Evolutionary conservation across 2,888 invertebrate species (phyloP), one percentile per base, ranked within the genome.

Genomic region (Rhamphomyia laevipes): DNA sequence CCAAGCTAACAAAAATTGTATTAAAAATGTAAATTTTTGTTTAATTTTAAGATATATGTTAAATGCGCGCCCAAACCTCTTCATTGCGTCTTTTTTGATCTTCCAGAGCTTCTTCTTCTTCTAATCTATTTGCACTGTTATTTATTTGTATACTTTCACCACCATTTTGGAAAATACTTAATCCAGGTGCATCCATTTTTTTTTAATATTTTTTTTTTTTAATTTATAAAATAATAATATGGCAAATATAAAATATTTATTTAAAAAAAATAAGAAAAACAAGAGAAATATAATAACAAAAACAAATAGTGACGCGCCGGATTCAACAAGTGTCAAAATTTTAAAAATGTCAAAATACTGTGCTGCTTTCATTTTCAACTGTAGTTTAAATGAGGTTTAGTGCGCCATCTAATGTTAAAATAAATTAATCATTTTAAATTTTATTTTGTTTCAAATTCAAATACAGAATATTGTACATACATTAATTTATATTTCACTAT

Each of bases 91-190:
- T 73, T 59, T 77, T 77, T 62, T 79, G 76, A 62, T 85, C 84
- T 65, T 82, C 81, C 2, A 79, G 58, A 53, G 79, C 81, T 59
- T 84, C 84, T 56, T 84, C 82, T 57, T 82, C 81, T 53, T 81
- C 80, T 48, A 80, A 74, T 47, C 77, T 73, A 62, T 81, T 80
- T 43, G 76, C 72, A 58, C 77, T 78, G 51, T 76, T 76, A 63
- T 82, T 79, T 56, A 84, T 71, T 56, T 80, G 78, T 55, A 84
- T 77, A 58, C 77, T 77, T 30, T 77, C 77, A 30, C 76, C 76
- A 52, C 79, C 81, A 9, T 27, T 27, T 71, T 82, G 80, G 62
- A 84, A 84, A 58, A 84, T 73, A 70, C 82, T 84, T 70, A 80
- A 73, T 44, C 81, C 82, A 44, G 82, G 81, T 21, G 73, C 77